These are phyloP conservation scores for Monopterus albus DNA, from an alignment of 2,113 vertebrate species.

Conservation along the genomic window DNA sequence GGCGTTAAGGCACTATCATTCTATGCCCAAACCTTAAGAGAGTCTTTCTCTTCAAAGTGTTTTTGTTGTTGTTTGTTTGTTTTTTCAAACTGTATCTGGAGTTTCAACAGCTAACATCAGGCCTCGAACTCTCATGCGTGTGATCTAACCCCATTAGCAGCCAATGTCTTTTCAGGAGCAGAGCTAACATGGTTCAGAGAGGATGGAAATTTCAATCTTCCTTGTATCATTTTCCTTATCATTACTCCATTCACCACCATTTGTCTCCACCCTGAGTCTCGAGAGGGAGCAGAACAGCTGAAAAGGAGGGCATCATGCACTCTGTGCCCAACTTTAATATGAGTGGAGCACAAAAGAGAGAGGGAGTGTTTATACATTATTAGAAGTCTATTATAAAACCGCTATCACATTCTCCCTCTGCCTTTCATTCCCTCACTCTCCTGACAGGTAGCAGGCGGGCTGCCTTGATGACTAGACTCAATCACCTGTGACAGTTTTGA, in stretches of 20 bases:
- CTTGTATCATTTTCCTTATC: conserved; percentile 99
- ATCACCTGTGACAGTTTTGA: conserved; percentile 99
- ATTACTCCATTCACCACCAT: conserved; percentile 97
- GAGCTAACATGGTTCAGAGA: conserved; percentile 93
- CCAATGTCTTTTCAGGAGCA: conserved; percentile 80
- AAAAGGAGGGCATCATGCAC: conserved; percentile 92
- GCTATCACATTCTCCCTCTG: conserved; percentile 64
- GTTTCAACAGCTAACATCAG: conserved; percentile 68
- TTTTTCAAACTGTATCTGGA: conserved; percentile 29
- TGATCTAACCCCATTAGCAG: conserved; percentile 81
- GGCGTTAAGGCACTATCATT: conserved; percentile 3
- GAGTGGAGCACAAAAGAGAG: conserved; percentile 64
- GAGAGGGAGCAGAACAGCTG: conserved; percentile 63
- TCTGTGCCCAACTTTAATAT: conserved; percentile 82
- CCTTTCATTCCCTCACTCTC: conserved; percentile 72
- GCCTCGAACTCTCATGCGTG: conserved; percentile 70
- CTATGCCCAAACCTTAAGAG: conserved; percentile 28
- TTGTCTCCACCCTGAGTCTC: conserved; percentile 94
- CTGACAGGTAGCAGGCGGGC: conserved; percentile 84
- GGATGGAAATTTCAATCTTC: conserved; percentile 99
- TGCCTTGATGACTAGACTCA: conserved; percentile 96
- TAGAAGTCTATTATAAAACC: conserved; percentile 92
- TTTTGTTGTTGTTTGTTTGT: conserved; percentile 21
- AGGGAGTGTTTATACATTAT: conserved; percentile 90
- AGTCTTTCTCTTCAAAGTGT: conserved; percentile 33